Evolutionary conservation across 2,113 vertebrate species (phyloP).

Genomic region (Tauraco erythrolophus): DNA sequence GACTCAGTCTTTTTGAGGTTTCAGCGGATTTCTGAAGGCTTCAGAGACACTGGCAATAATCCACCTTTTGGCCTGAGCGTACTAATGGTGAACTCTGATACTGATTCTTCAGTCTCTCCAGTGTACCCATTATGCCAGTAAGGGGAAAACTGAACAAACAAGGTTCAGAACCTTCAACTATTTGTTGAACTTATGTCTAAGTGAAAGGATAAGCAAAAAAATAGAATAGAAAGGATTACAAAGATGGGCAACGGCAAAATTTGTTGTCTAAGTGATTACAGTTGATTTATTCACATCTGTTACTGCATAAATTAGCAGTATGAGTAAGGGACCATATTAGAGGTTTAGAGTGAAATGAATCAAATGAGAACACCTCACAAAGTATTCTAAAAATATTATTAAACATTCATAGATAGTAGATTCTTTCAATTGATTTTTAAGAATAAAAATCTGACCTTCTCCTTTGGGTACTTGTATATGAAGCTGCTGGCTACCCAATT

Average conservation of each 20-base stretch:
- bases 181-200: background rate
- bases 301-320: background rate
- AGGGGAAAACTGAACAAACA: background rate
- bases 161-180: background rate
- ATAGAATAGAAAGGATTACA: background rate
- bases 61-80: background rate
- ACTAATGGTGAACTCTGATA: background rate
- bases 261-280: background rate
- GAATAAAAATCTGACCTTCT: background rate
- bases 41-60: background rate
- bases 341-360: background rate
- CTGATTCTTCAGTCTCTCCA: background rate
- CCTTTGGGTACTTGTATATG: background rate
- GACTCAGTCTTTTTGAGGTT: background rate
- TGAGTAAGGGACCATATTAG: background rate
- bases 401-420: background rate
- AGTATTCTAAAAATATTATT: background rate
- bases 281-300: background rate
- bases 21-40: background rate
- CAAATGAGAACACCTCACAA: background rate
- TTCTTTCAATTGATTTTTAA: background rate
- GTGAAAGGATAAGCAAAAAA: background rate
- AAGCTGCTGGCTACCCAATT: background rate
- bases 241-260: background rate
- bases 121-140: background rate